Base-by-base conservation (phyloP, 2,113 vertebrate species). In the Datnioides undecimradiatus region DNA sequence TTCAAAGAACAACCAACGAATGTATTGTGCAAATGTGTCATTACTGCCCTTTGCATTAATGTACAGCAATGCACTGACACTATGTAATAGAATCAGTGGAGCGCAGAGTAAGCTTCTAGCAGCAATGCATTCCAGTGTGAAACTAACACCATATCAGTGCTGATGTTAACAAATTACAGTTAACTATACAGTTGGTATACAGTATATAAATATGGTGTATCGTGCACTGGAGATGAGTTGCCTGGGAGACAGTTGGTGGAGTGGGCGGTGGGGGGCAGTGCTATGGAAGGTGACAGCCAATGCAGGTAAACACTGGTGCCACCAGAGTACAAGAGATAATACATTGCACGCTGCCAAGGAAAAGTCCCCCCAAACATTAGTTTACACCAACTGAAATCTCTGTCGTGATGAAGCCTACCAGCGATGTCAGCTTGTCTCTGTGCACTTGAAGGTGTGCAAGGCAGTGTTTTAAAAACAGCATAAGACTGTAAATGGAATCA, bases 211-310 rank as follows among this genome's bases (percentile, higher is more conserved):
- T 36, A 36, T 48, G 25, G 29, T 48, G 19, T 59, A 48, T 59
- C 2, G 8, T 58, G 69, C n/a, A 59, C 12, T 57, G 27, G 27
- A 36, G 41, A 3, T 46, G 54, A 46, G 69, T 48, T 72, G 55
- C 69, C 54, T 36, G 54, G 65, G 69, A 59, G 14, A 72, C 54
- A 46, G 40, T 19, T 34, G 36, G 27, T 8, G 46, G 29, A 49
- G 45, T 48, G 64, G 64, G 43, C 17, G 41, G 17, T 6, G 27
- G 40, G 60, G 27, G n/a, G n/a, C n/a, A n/a, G n/a, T 14, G 27
- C 33, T n/a, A 46, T 33, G 43, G 13, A 31, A 40, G 34, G 51
- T 31, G 51, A 31, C 40, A 17, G 27, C 27, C 19, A 14, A 41
- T 51, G 10, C 6, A 25, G 23, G 12, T 25, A 52, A 27, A 14